These are phyloP conservation scores for Coregonus sp. DNA, from an alignment of 2,797 vertebrate species.

Conservation along the genomic window DNA sequence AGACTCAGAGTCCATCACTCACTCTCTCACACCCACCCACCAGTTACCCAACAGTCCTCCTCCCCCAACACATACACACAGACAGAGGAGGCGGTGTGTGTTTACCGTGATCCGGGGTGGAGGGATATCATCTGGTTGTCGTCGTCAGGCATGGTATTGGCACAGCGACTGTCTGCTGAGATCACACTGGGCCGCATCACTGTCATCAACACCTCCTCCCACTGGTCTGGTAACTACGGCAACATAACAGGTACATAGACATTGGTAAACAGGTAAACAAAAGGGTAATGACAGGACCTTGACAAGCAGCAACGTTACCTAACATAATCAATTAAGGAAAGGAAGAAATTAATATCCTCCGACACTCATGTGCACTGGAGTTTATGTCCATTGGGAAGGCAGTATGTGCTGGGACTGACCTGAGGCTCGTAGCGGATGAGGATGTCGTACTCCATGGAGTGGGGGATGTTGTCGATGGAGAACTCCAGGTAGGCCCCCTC, in stretches of 20 bases:
- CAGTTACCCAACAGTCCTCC: background rate
- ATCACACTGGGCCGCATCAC: conserved; percentile 86
- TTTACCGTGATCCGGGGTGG: conserved; percentile 89
- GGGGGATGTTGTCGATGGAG: conserved; percentile 88
- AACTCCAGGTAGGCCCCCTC: conserved; percentile 94
- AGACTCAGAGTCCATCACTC: background rate
- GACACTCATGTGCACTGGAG: background rate
- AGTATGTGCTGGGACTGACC: conserved; percentile 67
- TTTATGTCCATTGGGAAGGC: no score
- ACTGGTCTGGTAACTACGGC: conserved; percentile 89
- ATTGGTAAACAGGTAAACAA: background rate
- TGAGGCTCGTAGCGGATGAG: conserved; percentile 95
- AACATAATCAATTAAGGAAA: background rate
- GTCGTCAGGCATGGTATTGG: conserved; percentile 91
- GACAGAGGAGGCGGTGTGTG: background rate
- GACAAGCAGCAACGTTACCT: background rate
- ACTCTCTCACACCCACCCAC: background rate
- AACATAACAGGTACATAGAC: background rate
- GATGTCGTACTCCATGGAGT: conserved; percentile 95
- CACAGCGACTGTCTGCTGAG: conserved; percentile 86
- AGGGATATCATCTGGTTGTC: conserved; percentile 91
- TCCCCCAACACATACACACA: background rate
- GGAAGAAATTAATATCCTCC: background rate
- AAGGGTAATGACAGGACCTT: background rate
- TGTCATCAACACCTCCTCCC: conserved; percentile 92